Conservation (phyloP, 2,888 invertebrate species). For the Drosophila kokeensis region DNA sequence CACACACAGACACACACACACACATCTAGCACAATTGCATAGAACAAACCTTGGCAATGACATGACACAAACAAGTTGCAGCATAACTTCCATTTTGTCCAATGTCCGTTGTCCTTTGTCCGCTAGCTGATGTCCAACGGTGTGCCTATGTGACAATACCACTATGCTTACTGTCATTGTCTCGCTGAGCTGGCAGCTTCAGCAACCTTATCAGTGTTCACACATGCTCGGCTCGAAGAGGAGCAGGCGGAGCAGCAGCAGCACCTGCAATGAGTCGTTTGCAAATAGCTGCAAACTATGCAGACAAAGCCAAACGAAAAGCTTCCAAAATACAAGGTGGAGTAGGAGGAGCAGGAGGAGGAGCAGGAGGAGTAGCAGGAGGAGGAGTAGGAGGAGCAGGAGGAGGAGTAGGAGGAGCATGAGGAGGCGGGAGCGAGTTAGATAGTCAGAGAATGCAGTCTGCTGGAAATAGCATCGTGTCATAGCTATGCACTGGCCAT, state of each 20-base stretch:
- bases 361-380: no score
- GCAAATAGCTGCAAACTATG: conserved; percentile 41
- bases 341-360: no score
- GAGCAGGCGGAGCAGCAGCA: conserved; percentile 27
- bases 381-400: no score
- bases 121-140: background rate
- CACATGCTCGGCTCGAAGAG: conserved; percentile 35
- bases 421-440: no score
- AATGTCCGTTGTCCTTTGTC: conserved; percentile 16
- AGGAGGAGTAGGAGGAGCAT: no score
- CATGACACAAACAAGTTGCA: conserved; percentile 28
- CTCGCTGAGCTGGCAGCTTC: conserved; percentile 19
- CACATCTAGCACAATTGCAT: background rate
- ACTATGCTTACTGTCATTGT: conserved; percentile 62
- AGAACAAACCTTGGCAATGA: conserved; percentile 10
- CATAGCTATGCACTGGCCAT: conserved; percentile 17
- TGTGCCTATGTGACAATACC: conserved; percentile 7
- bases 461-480: background rate
- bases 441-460: background rate
- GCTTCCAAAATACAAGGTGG: background rate
- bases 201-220: conserved; percentile 43
- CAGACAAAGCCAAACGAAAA: conserved; percentile 33
- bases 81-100: conserved; percentile 41
- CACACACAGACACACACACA: background rate
- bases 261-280: conserved; percentile 45